These are phyloP conservation scores for Nasonia oneida DNA, from an alignment of 2,888 invertebrate genomes.

Conservation along the genomic window DNA sequence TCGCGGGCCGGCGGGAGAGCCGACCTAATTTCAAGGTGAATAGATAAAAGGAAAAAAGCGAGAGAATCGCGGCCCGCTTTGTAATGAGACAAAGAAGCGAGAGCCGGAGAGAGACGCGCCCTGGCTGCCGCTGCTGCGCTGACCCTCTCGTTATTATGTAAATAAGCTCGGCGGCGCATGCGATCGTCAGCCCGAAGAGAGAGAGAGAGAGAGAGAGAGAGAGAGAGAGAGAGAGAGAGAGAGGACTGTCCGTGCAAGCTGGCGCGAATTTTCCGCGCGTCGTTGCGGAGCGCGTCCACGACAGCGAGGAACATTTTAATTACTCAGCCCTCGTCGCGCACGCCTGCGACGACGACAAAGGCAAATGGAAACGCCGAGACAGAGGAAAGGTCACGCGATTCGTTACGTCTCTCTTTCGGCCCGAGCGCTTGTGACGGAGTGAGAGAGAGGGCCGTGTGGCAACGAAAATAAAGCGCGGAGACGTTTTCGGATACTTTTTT, in stretches of 20 bases:
- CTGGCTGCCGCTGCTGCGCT: not conserved
- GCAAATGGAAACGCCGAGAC: constrained; percentile 33
- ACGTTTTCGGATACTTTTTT: not conserved
- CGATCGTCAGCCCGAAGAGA: not conserved
- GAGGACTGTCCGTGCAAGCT: constrained; percentile 29
- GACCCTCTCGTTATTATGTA: constrained; percentile 46
- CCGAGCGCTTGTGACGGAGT: not conserved
- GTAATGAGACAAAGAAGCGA: constrained; percentile 40
- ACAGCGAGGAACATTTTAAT: constrained; percentile 53
- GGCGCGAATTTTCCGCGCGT: constrained; percentile 10
- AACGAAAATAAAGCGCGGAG: not conserved
- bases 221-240: not conserved
- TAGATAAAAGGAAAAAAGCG: constrained; percentile 29
- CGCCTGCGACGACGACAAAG: constrained; percentile 38
- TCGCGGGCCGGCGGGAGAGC: not conserved
- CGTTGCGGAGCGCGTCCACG: not conserved
- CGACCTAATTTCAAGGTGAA: constrained; percentile 53
- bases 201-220: not conserved
- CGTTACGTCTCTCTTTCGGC: not conserved
- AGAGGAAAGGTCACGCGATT: constrained; percentile 18
- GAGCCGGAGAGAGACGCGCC: not conserved
- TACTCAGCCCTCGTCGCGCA: constrained; percentile 35
- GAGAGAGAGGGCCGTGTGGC: not conserved
- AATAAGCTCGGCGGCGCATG: constrained; percentile 19
- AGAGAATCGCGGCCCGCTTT: not conserved